Base-by-base conservation (phyloP, 1,140 invertebrate species). In the Colletes latitarsis region DNA sequence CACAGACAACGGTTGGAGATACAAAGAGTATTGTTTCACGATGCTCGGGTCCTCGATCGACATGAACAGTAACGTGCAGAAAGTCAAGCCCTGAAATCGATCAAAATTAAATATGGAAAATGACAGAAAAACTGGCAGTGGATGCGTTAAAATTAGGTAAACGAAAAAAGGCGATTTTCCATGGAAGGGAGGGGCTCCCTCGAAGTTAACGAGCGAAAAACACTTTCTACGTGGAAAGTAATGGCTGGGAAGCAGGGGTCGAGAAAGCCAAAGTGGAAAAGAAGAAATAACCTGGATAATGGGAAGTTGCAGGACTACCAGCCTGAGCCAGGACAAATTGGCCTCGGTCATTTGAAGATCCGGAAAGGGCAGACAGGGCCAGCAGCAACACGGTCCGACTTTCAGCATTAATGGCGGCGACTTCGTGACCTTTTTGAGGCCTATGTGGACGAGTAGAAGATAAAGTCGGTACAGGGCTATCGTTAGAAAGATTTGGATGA, bases 361-460 rank as follows among this genome's bases (percentile, higher is more conserved):
- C n/a, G 93, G 92, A 74, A 92, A 91, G 72, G 91, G 91, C 75
- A 93, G 85, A 86, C 93, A 93, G 70, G 92, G 92, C 93, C 93
- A 93, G 83, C 93, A 93, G 89, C 93, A 93, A 86, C 92, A 93
- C 15, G 93, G 93, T 0, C 91, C 90, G 17, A 93, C 92, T 76
- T 78, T 87, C 39, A 93, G 82, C 81, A 87, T 85, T 80, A 93
- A 85, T 19, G 75, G 17, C 64, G 92, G 90, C 53, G 90, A 78
- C 79, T 90, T 90, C 68, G 88, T 88, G 52, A 90, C 83, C 73
- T 84, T 89, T 75, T 90, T 90, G 12, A 83, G 79, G 41, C 92
- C 92, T 43, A 93, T 70, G 79, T 93, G 91, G 81, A 92, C 80
- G 78, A 93, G 73, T 41, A 93, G 77, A 14, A 90, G 88, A 88